Percentiles rank a stretch among this genome's conserved stretches.
These are phyloP conservation scores for Ormyrus labotus DNA, from an alignment of 2,888 invertebrate species.

Conservation along the genomic window DNA sequence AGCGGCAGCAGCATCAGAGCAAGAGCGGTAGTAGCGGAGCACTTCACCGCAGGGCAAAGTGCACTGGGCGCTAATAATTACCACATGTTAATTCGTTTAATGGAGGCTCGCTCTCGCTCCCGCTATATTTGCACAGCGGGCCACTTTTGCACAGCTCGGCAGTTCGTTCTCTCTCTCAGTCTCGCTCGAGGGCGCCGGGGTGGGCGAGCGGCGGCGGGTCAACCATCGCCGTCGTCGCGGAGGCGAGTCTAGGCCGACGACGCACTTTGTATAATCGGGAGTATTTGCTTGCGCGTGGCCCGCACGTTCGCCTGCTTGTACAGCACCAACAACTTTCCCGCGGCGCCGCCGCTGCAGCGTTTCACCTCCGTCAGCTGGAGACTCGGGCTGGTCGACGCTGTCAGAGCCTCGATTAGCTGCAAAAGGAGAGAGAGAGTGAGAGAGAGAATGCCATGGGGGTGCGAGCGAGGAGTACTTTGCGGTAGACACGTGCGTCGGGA, in stretches of 20 bases:
- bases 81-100: constrained; percentile 59
- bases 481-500: constrained; percentile 15
- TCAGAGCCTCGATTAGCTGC: constrained; percentile 65
- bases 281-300: constrained; percentile 83
- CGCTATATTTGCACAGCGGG: constrained; percentile 34
- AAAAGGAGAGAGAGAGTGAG: constrained; percentile 38
- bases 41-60: neutral
- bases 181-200: neutral
- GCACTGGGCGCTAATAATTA: constrained; percentile 56
- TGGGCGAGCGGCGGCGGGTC: too few species aligned
- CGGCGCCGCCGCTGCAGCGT: constrained; percentile 31
- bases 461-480: neutral
- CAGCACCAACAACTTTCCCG: constrained; percentile 67
- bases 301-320: constrained; percentile 80
- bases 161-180: neutral
- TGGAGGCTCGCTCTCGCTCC: constrained; percentile 33
- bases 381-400: constrained; percentile 60
- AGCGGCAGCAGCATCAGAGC: neutral
- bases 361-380: constrained; percentile 63
- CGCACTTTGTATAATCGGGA: constrained; percentile 80
- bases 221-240: too few species aligned
- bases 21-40: neutral
- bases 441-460: neutral
- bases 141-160: constrained; percentile 35
- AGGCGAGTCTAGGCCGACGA: constrained; percentile 42